phyloP scores from a whole-genome alignment of 1,140 invertebrate species.

The Neotoxoptera formosana region DNA sequence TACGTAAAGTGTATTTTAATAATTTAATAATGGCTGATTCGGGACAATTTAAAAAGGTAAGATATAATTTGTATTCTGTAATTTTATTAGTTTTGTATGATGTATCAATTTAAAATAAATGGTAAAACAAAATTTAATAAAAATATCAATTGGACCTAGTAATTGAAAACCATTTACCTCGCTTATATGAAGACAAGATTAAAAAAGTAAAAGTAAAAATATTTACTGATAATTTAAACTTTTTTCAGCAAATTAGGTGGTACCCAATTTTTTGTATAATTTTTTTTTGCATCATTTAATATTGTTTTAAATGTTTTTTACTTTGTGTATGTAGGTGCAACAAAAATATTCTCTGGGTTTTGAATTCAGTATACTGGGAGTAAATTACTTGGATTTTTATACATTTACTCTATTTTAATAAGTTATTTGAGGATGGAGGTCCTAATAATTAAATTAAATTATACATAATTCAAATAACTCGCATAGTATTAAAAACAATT shows the following conservation, averaged over 20 bases:
- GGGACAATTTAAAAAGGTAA: slow-evolving; percentile 55
- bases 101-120: background rate
- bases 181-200: too few species aligned
- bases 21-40: slow-evolving; percentile 52
- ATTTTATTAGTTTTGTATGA: background rate
- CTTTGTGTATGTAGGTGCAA: background rate
- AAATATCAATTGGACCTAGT: background rate
- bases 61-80: background rate
- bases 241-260: background rate
- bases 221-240: too few species aligned
- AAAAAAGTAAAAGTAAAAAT: too few species aligned
- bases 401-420: too few species aligned
- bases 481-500: background rate
- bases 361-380: background rate
- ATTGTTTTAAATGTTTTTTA: background rate
- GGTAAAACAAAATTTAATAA: background rate
- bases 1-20: background rate
- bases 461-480: too few species aligned
- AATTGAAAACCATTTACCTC: too few species aligned
- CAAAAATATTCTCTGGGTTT: background rate
- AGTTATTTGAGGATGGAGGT: background rate
- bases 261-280: background rate
- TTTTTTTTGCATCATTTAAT: background rate
- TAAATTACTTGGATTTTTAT: background rate
- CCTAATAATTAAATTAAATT: too few species aligned